phyloP scores from a whole-genome alignment of 1,140 invertebrate species.

The Onthophagus taurus region DNA sequence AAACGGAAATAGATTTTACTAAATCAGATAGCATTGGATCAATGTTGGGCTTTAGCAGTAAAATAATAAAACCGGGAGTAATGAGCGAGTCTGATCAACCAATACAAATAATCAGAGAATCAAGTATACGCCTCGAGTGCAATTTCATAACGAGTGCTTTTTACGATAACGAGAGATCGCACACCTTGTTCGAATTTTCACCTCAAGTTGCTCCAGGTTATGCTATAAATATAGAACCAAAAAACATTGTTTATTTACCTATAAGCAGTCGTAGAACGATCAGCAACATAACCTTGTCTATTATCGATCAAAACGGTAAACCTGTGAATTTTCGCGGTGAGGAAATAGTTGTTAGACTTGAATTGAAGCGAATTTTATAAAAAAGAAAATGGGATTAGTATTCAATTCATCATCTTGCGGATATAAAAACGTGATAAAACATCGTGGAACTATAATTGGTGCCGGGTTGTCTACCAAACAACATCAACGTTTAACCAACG shows the following conservation, averaged over 20 bases:
- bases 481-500: background rate
- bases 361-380: conserved; percentile 19
- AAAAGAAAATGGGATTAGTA: background rate
- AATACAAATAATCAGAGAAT: conserved; percentile 12
- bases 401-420: background rate
- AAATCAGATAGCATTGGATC: conserved; percentile 4
- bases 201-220: conserved; percentile 17
- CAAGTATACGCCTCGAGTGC: conserved; percentile 18
- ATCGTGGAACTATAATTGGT: background rate
- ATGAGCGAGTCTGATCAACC: background rate
- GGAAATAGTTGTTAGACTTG: background rate
- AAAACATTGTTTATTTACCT: conserved; percentile 17
- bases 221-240: conserved; percentile 11
- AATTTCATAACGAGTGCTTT: conserved; percentile 18
- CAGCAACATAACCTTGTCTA: conserved; percentile 15
- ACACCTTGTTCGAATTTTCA: conserved; percentile 20
- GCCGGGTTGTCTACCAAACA: background rate
- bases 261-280: conserved; percentile 14
- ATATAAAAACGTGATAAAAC: background rate
- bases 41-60: conserved; percentile 2
- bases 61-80: background rate
- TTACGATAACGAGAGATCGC: conserved; percentile 14
- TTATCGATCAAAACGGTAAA: conserved; percentile 18
- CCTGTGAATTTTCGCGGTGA: conserved; percentile 21
- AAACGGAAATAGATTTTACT: background rate